phyloP scores from a whole-genome alignment of 2,797 vertebrate genomes.

The Peromyscus attwateri region DNA sequence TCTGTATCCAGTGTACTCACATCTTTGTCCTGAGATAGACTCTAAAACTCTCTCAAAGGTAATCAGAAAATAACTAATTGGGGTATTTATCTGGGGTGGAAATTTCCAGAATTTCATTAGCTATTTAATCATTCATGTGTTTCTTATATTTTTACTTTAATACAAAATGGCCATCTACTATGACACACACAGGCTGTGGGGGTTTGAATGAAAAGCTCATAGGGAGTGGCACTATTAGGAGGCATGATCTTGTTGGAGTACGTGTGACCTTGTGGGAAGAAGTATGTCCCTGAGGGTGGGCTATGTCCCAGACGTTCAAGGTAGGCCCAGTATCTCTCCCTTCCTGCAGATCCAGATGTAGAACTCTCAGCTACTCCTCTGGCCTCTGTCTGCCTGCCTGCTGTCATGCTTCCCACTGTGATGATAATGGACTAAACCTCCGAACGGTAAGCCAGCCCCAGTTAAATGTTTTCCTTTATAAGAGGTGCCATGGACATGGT shows the following conservation, averaged over 20 bases:
- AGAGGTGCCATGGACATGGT: background rate
- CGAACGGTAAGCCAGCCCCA: background rate
- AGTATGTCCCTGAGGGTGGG: background rate
- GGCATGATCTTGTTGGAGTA: background rate
- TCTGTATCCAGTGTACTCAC: background rate
- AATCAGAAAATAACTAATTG: conserved; percentile 14
- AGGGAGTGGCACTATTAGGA: background rate
- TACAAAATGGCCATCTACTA: background rate
- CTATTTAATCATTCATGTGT: conserved; percentile 11
- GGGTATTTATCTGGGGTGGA: conserved; percentile 19
- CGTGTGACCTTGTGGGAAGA: background rate
- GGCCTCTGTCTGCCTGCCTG: too few relatives aligned
- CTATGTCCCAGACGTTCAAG: background rate
- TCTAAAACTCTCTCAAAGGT: conserved; percentile 34
- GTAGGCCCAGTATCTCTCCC: background rate
- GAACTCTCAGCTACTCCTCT: background rate
- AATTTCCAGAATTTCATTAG: background rate
- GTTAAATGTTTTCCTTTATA: background rate
- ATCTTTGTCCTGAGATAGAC: conserved; percentile 1
- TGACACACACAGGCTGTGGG: background rate
- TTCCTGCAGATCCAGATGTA: background rate
- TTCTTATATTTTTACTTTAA: background rate
- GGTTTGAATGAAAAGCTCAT: background rate
- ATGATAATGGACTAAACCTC: background rate
- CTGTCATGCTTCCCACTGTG: background rate